These are phyloP conservation scores for Arge pagana DNA, from an alignment of 2,888 invertebrate species.

Conservation along the genomic window DNA sequence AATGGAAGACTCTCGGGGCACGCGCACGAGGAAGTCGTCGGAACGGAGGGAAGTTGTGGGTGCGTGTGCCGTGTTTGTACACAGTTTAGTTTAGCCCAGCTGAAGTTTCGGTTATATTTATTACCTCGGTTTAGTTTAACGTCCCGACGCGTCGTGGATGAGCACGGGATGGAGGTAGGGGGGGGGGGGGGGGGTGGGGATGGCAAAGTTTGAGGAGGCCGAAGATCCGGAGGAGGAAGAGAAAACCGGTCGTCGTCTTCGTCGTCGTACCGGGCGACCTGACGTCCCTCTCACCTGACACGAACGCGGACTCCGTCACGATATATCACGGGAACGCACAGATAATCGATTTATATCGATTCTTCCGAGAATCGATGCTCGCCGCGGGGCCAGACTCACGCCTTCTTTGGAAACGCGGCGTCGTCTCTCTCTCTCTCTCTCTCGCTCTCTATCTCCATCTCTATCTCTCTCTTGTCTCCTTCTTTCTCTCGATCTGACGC, in stretches of 20 bases:
- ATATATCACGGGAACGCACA: slow-evolving; percentile 39
- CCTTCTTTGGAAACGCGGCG: not conserved
- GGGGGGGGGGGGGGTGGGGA: not conserved
- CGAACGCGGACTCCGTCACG: slow-evolving; percentile 30
- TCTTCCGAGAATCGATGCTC: slow-evolving; percentile 22
- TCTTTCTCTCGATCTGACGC: slow-evolving; percentile 3
- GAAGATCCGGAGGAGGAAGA: not conserved
- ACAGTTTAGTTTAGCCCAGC: too few relatives aligned
- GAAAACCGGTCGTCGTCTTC: slow-evolving; percentile 11
- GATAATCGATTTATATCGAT: slow-evolving; percentile 42
- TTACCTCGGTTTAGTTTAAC: too few relatives aligned
- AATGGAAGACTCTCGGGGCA: too few relatives aligned
- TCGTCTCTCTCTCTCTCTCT: too few relatives aligned
- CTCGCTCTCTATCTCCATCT: too few relatives aligned
- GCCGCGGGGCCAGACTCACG: slow-evolving; percentile 11
- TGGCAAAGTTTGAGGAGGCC: not conserved
- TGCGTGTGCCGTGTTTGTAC: too few relatives aligned
- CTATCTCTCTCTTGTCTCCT: too few relatives aligned
- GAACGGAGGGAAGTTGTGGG: too few relatives aligned
- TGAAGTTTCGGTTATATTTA: too few relatives aligned
- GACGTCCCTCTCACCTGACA: slow-evolving; percentile 39
- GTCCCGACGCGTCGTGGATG: too few relatives aligned
- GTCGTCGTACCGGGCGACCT: not conserved
- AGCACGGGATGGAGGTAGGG: not conserved
- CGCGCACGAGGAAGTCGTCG: too few relatives aligned